Base-by-base conservation (phyloP, 2,113 vertebrate genomes). In the Bujurquina vittata region DNA sequence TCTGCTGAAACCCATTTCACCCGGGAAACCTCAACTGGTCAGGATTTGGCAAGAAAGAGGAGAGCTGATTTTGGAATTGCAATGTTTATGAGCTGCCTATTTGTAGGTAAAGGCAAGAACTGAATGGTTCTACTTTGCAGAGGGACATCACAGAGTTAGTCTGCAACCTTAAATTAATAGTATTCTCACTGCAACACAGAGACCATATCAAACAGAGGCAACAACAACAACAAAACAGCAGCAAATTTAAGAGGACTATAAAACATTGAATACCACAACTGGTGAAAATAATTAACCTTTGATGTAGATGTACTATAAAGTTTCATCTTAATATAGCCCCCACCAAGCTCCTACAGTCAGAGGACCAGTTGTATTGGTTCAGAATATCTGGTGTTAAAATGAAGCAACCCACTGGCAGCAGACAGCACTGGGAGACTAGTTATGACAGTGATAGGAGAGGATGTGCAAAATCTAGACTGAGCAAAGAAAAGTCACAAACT, bases 1-100 rank as follows among this genome's bases (percentile, higher is more conserved):
- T 85, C 78, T 60, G 29, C 54, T 87, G 91, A 89, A 92, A 5
- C 26, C 46, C 8, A 26, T 60, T 72, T 83, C 17, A 75, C 52
- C 78, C 9, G 29, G 40, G 79, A 43, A 85, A 58, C 23, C 0
- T 7, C 10, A 80, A 23, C 43, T 72, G 57, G 57, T 78, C 57
- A 79, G 49, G 7, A 78, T 72, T 29, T 31, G 23, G 4, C 26
- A 81, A 83, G 29, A 40, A 46, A 62, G 62, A 31, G 10, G 18
- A 76, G 57, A 11, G 35, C 57, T 17, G 55, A 43, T 59, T 69
- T 35, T 9, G 57, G 12, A 61, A 11, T 26, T 10, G 58, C 35
- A 58, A 37, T 26, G 58, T 75, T 40, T 1, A 4, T 20, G 23
- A 58, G 6, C 22, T 43, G 20, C 0, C 17, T 2, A 59, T 56